Evolutionary conservation across 2,888 invertebrate species (phyloP), one percentile per base, ranked within the genome.

Genomic region (Metalampra italica): DNA sequence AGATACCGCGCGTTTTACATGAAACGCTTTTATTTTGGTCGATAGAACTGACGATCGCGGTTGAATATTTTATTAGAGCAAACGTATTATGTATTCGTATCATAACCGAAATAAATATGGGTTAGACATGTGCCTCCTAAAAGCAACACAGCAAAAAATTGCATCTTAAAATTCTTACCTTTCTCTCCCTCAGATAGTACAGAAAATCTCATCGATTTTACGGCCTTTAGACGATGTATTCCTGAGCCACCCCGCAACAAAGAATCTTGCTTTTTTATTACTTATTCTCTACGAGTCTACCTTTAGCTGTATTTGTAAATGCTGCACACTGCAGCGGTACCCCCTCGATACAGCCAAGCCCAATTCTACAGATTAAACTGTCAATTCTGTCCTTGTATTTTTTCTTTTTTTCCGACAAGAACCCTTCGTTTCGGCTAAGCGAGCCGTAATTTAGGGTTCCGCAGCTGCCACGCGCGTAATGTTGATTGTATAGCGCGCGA

Each of bases 391-490:
- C 66, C 68, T 68, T 64, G 67, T 77, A 67, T 74, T 74, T 71
- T 63, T 60, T 66, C 60, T 62, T 72, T 73, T 68, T 66, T 60
- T 63, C 56, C 66, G 60, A 65, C 62, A 59, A 66, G 75, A 71
- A 75, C 82, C 86, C 85, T 82, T 78, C 75, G 75, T 70, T 74
- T 65, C 71, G 66, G 69, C 71, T 72, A 78, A 82, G 75, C 75
- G 79, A 59, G 68, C 67, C 76, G 80, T 85, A 85, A 82, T 82
- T 85, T 82, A 83, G 83, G 79, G 79, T 70, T 75, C 76, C 77
- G 63, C 88, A 88, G 84, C 88, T 88, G 88, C 72, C 74, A 64
- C 78, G 67, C 75, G 71, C 71, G 76, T 86, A 84, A 88, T 82
- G 84, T 77, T 86, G 85, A 87, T 88, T 87, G 86, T 84, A 87